A percentile compares a stretch with the other conserved stretches of the same genome.
Conservation (phyloP, 2,888 invertebrate genomes). For the Watsonalla binaria region DNA sequence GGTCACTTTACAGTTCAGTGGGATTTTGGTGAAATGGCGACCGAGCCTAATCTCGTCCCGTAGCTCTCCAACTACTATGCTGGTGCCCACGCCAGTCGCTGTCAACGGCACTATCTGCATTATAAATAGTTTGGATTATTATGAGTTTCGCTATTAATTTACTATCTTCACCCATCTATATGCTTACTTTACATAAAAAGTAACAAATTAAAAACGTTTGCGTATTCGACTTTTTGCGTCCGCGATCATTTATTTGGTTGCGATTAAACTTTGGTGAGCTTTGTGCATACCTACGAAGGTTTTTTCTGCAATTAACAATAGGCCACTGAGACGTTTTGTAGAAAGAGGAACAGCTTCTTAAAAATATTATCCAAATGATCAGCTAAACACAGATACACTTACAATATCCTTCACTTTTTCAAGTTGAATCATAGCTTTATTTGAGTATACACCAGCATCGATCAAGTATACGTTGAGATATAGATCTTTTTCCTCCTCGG, state of each 20-base stretch:
- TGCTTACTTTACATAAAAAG: no score
- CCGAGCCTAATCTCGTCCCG: slow-evolving; percentile 80
- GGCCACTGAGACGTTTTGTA: not conserved
- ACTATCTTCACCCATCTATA: no score
- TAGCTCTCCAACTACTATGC: slow-evolving; percentile 80
- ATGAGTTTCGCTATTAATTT: no score
- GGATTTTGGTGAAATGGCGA: slow-evolving; percentile 79
- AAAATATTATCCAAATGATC: not conserved
- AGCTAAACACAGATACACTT: slow-evolving; percentile 22
- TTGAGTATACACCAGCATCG: slow-evolving; percentile 60
- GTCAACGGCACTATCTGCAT: slow-evolving; percentile 63
- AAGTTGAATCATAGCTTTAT: slow-evolving; percentile 62
- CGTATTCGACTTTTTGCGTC: no score
- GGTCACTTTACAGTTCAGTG: slow-evolving; percentile 53
- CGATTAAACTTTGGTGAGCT: no score
- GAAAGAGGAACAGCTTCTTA: not conserved
- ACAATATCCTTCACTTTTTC: slow-evolving; percentile 71
- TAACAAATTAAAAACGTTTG: no score
- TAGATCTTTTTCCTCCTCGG: slow-evolving; percentile 59
- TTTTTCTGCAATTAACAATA: no score
- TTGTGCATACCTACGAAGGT: no score
- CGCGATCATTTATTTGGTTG: no score
- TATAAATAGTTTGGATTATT: no score
- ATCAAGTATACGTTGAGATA: slow-evolving; percentile 48
- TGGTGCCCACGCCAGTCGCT: slow-evolving; percentile 82